Evolutionary conservation across 2,888 invertebrate genomes (phyloP).

Genomic region (Penaeus monodon): DNA sequence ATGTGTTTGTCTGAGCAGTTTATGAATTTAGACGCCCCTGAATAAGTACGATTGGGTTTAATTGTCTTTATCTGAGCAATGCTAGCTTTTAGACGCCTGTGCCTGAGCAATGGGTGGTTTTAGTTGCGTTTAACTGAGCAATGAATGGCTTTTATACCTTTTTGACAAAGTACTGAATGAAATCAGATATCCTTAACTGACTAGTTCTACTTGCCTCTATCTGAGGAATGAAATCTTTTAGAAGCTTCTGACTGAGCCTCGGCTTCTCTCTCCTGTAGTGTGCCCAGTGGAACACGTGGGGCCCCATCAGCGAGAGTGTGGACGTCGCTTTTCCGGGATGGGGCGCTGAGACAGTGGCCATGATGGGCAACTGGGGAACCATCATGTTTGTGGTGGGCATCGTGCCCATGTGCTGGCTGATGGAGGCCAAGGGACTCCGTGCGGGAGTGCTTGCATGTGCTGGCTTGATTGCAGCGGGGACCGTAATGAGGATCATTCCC

Average conservation of each 20-base stretch:
- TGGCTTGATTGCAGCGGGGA: slow-evolving; percentile 30
- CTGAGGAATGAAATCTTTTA: background rate
- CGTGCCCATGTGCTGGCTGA: slow-evolving; percentile 58
- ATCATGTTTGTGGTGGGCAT: slow-evolving; percentile 56
- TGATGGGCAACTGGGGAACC: slow-evolving; percentile 63
- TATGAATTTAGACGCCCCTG: too few relatives aligned
- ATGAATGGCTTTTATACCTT: too few relatives aligned
- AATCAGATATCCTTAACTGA: too few relatives aligned
- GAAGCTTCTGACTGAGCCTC: too few relatives aligned
- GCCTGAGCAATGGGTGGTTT: too few relatives aligned
- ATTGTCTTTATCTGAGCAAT: too few relatives aligned
- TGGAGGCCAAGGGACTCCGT: slow-evolving; percentile 48
- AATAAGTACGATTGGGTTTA: too few relatives aligned
- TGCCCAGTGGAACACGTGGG: slow-evolving; percentile 62
- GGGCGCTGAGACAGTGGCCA: slow-evolving; percentile 55
- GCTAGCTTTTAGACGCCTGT: too few relatives aligned
- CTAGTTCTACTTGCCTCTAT: too few relatives aligned
- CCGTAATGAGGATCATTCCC: slow-evolving; percentile 28
- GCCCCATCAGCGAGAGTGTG: slow-evolving; percentile 57
- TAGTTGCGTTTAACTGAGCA: too few relatives aligned
- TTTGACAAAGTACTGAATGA: too few relatives aligned
- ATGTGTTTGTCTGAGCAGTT: too few relatives aligned
- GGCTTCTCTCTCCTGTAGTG: slow-evolving; percentile 26
- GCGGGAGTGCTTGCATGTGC: slow-evolving; percentile 42
- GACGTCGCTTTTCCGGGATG: slow-evolving; percentile 56